Evolutionary conservation across 2,888 invertebrate species (phyloP).

Genomic region (Ditula angustiorana): DNA sequence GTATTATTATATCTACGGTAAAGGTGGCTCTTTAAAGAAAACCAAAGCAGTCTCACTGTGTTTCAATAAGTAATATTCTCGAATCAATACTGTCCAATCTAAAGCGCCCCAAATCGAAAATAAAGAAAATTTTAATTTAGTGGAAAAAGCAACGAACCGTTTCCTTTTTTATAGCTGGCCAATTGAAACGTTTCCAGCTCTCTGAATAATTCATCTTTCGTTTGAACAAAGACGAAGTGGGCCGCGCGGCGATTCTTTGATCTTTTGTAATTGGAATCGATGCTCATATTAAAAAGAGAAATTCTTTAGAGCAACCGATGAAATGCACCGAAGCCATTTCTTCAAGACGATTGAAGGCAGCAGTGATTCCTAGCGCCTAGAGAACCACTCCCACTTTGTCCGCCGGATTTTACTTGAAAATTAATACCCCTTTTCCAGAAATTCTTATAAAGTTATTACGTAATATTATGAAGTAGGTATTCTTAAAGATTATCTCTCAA

Average conservation of each 20-base stretch:
- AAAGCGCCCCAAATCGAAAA: slow-evolving; percentile 73
- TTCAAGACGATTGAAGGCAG: slow-evolving; percentile 75
- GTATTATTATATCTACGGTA: not conserved
- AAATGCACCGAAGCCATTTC: slow-evolving; percentile 83
- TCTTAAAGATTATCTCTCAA: slow-evolving; percentile 37
- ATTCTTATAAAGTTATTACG: slow-evolving; percentile 9
- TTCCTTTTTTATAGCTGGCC: slow-evolving; percentile 84
- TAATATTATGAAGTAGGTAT: slow-evolving; percentile 27
- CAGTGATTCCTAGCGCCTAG: slow-evolving; percentile 66
- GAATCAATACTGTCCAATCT: slow-evolving; percentile 57
- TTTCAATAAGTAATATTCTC: slow-evolving; percentile 46
- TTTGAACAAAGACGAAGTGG: slow-evolving; percentile 86
- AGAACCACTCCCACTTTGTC: slow-evolving; percentile 46
- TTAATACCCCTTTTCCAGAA: slow-evolving; percentile 3
- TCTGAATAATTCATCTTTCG: slow-evolving; percentile 86
- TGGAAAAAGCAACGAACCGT: slow-evolving; percentile 84
- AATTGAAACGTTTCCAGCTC: slow-evolving; percentile 86
- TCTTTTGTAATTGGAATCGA: slow-evolving; percentile 86
- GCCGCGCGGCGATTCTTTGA: slow-evolving; percentile 85
- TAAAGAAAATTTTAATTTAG: slow-evolving; percentile 83
- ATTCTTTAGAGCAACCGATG: slow-evolving; percentile 77
- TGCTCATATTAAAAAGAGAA: slow-evolving; percentile 85
- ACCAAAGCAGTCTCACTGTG: slow-evolving; percentile 6
- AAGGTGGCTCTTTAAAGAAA: not conserved
- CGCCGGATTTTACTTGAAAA: not conserved